A percentile compares a stretch with the other conserved stretches of the same genome.
phyloP scores from a whole-genome alignment of 2,888 invertebrate species.

The Pammene fasciana region DNA sequence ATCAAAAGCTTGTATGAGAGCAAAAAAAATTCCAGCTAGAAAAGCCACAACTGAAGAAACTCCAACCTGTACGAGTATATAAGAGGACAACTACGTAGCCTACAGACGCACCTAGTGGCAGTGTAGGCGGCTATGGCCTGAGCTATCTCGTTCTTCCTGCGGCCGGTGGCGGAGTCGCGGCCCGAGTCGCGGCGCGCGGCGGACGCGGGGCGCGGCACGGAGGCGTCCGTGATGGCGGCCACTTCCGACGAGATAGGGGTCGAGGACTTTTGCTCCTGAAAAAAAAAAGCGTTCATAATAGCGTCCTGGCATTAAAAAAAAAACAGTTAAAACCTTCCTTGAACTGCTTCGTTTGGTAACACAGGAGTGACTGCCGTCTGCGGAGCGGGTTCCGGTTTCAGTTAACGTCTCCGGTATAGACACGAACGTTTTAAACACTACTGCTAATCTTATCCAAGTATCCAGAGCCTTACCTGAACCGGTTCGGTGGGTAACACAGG shows the following conservation, averaged over 20 bases:
- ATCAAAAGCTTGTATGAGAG: too few relatives aligned
- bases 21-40: too few relatives aligned
- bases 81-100: too few relatives aligned
- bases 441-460: too few relatives aligned
- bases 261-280: constrained; percentile 64
- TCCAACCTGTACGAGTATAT: too few relatives aligned
- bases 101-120: constrained; percentile 86
- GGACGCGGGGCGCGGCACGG: constrained; percentile 49
- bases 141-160: constrained; percentile 94
- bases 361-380: constrained; percentile 2
- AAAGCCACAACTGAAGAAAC: too few relatives aligned
- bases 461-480: constrained; percentile 42
- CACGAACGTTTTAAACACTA: too few relatives aligned
- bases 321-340: constrained; percentile 34
- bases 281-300: too few relatives aligned
- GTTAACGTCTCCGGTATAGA: too few relatives aligned
- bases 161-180: constrained; percentile 68
- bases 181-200: constrained; percentile 65
- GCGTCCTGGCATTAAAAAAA: constrained; percentile 48
- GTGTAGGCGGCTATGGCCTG: constrained; percentile 97
- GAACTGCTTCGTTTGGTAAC: constrained; percentile 43
- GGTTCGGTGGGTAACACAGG: constrained; percentile 43
- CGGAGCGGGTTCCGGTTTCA: too few relatives aligned
- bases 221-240: constrained; percentile 69
- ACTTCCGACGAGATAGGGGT: constrained; percentile 77